Percentiles rank a stretch among this genome's conserved stretches.
phyloP scores from a whole-genome alignment of 2,113 vertebrate genomes.

The Xenus cinereus region DNA sequence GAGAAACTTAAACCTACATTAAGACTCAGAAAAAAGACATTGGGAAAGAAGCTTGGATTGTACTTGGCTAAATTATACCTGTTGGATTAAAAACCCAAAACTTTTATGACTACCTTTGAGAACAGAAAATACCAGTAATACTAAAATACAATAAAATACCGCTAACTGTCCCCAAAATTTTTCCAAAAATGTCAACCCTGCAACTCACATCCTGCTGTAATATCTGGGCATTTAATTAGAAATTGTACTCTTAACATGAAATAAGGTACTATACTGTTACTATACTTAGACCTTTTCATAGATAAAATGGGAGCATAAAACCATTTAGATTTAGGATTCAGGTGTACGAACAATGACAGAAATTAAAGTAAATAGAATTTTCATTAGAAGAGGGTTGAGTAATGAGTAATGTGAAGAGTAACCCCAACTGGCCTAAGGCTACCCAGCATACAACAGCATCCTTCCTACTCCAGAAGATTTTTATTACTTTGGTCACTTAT shows the following conservation, averaged over 20 bases:
- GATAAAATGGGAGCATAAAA: constrained; percentile 4
- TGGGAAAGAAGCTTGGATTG: neutral
- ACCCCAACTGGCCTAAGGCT: neutral
- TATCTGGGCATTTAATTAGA: neutral
- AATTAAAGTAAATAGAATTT: constrained; percentile 35
- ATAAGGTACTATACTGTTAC: neutral
- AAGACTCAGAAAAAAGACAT: neutral
- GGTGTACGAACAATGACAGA: constrained; percentile 8
- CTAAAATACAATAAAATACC: neutral
- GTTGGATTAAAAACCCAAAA: neutral
- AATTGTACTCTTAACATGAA: neutral
- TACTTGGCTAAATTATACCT: neutral
- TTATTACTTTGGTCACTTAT: neutral
- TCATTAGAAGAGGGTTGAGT: constrained; percentile 24
- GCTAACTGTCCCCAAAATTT: neutral
- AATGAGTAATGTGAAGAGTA: neutral
- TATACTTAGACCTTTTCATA: neutral
- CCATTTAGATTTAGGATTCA: constrained; percentile 22
- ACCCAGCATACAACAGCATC: neutral
- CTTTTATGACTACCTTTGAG: neutral
- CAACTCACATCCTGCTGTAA: neutral
- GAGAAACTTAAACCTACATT: neutral
- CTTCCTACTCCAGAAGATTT: constrained; percentile 2
- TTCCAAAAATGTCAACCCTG: neutral
- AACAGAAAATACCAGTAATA: neutral